A percentile compares a stretch with the other conserved stretches of the same genome.
Evolutionary conservation across 2,888 invertebrate species (phyloP).

Genomic region (Idaea dimidiata): DNA sequence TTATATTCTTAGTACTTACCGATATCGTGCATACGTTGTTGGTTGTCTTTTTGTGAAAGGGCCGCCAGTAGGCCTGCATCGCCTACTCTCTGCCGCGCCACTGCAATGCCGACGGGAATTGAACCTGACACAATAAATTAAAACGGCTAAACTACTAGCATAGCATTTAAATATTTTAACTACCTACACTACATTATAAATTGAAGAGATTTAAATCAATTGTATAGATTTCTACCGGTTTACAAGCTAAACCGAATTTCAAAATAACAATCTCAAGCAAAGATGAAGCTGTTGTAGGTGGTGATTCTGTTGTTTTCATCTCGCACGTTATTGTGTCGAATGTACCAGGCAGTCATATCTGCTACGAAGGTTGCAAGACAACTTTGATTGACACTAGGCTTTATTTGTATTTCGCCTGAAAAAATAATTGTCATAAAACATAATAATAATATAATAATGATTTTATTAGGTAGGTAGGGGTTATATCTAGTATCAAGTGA

Average conservation of each 20-base stretch:
- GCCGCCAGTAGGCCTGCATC: constrained; percentile 81
- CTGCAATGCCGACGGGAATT: constrained; percentile 92
- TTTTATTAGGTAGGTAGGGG: too few species aligned
- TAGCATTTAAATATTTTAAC: too few species aligned
- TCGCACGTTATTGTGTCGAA: constrained; percentile 39
- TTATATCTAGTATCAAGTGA: too few species aligned
- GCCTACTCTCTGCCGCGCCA: constrained; percentile 88
- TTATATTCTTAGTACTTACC: constrained; percentile 56
- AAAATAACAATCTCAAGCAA: background rate
- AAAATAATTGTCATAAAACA: too few species aligned
- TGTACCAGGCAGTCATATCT: constrained; percentile 39
- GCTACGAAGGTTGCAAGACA: background rate
- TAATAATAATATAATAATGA: too few species aligned
- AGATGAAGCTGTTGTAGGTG: background rate
- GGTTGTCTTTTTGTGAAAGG: constrained; percentile 79
- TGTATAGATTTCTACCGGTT: background rate
- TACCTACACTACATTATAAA: background rate
- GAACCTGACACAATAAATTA: constrained; percentile 41
- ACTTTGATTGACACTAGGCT: background rate
- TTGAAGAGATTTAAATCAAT: background rate
- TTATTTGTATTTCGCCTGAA: background rate
- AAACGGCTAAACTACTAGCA: background rate
- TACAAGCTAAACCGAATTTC: background rate
- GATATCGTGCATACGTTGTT: constrained; percentile 78
- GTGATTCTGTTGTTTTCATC: constrained; percentile 23